phyloP scores from a whole-genome alignment of 2,113 vertebrate species.

The Ceuthmochares aereus region DNA sequence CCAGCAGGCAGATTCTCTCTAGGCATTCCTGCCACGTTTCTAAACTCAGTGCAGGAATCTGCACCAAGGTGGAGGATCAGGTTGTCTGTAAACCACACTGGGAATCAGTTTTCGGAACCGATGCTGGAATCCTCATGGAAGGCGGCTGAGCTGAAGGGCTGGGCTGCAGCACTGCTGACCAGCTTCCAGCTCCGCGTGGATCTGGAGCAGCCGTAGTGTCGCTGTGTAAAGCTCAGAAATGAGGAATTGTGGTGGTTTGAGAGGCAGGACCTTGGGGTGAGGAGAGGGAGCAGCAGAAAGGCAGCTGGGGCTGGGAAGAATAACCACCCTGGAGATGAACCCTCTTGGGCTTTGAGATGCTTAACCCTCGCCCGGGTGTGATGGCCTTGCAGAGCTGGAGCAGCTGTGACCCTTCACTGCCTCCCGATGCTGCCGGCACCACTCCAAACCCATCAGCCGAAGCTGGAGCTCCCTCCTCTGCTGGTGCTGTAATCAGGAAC shows the following conservation, averaged over 20 bases:
- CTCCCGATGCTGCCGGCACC: rapidly evolving
- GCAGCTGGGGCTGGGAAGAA: background rate
- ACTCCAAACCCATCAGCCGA: rapidly evolving
- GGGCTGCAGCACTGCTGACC: background rate
- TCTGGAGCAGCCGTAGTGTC: background rate
- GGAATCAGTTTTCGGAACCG: rapidly evolving
- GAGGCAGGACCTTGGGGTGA: background rate
- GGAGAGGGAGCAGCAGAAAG: background rate
- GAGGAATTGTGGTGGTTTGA: background rate
- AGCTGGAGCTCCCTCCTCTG: background rate
- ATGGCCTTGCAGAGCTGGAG: rapidly evolving
- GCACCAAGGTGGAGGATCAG: rapidly evolving
- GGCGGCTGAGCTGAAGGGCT: rapidly evolving
- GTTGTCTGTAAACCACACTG: rapidly evolving
- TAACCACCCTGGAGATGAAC: too few species aligned
- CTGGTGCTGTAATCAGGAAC: background rate
- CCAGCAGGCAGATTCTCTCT: background rate
- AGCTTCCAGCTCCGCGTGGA: rapidly evolving
- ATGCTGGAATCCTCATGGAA: background rate
- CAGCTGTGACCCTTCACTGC: rapidly evolving
- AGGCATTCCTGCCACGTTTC: rapidly evolving
- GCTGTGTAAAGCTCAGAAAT: background rate
- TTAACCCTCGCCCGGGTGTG: rapidly evolving
- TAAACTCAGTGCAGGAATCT: background rate
- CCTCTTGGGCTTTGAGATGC: background rate